These are phyloP conservation scores for Drosophila arizonae DNA, from an alignment of 1,140 invertebrate species.

Conservation along the genomic window DNA sequence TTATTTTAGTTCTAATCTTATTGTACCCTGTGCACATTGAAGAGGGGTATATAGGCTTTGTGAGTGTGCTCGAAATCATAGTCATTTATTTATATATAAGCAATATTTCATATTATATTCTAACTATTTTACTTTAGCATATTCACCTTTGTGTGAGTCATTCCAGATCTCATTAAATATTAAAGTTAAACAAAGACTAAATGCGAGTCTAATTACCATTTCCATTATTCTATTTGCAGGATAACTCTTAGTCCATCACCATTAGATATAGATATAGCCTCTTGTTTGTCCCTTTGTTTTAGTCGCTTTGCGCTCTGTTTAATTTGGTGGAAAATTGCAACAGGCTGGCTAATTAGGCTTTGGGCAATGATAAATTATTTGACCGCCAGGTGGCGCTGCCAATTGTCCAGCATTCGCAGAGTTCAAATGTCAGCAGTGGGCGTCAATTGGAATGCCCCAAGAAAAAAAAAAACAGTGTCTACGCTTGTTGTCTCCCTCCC, in stretches of 20 bases:
- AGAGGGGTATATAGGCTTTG: neutral
- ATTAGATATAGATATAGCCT: no score
- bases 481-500: neutral
- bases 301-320: slow-evolving; percentile 52
- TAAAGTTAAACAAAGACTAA: neutral
- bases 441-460: no score
- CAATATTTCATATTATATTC: no score
- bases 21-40: neutral
- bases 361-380: slow-evolving; percentile 60
- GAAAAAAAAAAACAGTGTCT: no score
- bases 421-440: slow-evolving; percentile 26
- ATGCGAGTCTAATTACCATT: neutral
- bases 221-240: neutral
- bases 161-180: no score
- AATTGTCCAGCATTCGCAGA: slow-evolving; percentile 32
- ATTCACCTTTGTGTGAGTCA: no score
- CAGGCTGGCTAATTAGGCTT: slow-evolving; percentile 64
- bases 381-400: slow-evolving; percentile 54
- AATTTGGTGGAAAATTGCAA: slow-evolving; percentile 73
- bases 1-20: slow-evolving; percentile 7
- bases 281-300: slow-evolving; percentile 7
- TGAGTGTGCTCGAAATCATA: neutral
- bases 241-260: neutral
- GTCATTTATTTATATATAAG: no score
- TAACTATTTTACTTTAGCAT: no score